Evolutionary conservation across 2,797 vertebrate genomes (phyloP).

Genomic region (Micrastur ruficollis): DNA sequence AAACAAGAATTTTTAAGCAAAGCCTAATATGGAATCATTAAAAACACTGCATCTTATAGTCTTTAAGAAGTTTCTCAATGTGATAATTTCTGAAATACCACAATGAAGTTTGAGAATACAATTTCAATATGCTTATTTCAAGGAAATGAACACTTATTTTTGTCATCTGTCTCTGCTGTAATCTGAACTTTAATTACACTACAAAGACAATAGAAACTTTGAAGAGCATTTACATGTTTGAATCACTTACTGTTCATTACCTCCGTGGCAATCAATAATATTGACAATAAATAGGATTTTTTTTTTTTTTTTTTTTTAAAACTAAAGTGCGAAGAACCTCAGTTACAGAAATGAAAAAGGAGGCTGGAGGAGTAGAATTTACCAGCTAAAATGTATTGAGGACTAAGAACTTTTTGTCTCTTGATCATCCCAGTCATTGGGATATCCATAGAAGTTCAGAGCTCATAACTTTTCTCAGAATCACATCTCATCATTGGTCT

Average conservation of each 20-base stretch:
- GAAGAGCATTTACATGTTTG: not conserved
- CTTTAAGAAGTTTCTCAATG: not conserved
- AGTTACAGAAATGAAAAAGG: not conserved
- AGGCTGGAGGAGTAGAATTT: not conserved
- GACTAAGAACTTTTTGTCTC: not conserved
- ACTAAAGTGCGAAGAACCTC: not conserved
- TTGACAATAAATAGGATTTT: not conserved
- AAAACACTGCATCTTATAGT: not conserved
- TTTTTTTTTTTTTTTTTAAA: not conserved
- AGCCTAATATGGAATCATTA: not conserved
- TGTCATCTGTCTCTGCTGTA: not conserved
- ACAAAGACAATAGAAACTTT: not conserved
- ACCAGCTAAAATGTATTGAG: not conserved
- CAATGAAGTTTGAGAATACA: not conserved
- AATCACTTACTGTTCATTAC: not conserved
- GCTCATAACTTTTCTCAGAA: not conserved
- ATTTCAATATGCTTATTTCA: not conserved
- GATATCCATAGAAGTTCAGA: not conserved
- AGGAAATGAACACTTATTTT: not conserved
- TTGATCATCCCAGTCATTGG: not conserved
- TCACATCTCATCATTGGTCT: not conserved
- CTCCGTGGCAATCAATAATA: not conserved
- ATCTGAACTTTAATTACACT: not conserved
- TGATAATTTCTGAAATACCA: not conserved
- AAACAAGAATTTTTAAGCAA: not conserved